Evolutionary conservation across 2,113 vertebrate species (phyloP), one percentile per base, ranked within the genome.

Genomic region (Equus quagga): DNA sequence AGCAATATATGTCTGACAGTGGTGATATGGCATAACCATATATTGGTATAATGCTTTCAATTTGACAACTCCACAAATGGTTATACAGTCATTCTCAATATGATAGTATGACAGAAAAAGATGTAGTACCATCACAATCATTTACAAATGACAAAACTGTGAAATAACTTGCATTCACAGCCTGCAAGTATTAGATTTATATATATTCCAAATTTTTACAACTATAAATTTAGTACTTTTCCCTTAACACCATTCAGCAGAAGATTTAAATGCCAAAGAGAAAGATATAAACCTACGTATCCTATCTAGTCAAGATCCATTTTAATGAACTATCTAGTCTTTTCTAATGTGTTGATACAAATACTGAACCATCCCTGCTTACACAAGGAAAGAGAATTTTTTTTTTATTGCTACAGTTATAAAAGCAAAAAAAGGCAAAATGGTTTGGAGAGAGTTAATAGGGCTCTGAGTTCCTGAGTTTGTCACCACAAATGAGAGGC

Each of bases 401-500:
- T 97, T 97, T 97, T 97, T 73, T 70, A 26, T 56, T 95, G 73
- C 67, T 60, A 21, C 89, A 87, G 60, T 97, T 75, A 84, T n/a
- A 96, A 92, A 41, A 90, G 90, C 70, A 96, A 94, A 98, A 58
- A 54, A 94, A 89, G 36, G 62, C 86, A 93, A 97, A 97, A 90
- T 64, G 46, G 13, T 54, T 83, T 78, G 41, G n/a, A 98, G 89
- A 98, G 85, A 97, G 95, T 96, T 89, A 98, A 97, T 62, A 91
- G 51, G 89, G 60, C 70, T 94, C 46, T 72, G 64, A 97, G 31
- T 98, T 96, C 86, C 93, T 97, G 89, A 98, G 87, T 96, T 98
- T 97, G 95, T 97, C 94, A 97, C 65, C 96, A 96, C 96, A 98
- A 97, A 98, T 92, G 89, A 97, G 97, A 97, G 93, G 65, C 79